phyloP scores from a whole-genome alignment of 2,888 invertebrate species.

The Zygaena filipendulae region DNA sequence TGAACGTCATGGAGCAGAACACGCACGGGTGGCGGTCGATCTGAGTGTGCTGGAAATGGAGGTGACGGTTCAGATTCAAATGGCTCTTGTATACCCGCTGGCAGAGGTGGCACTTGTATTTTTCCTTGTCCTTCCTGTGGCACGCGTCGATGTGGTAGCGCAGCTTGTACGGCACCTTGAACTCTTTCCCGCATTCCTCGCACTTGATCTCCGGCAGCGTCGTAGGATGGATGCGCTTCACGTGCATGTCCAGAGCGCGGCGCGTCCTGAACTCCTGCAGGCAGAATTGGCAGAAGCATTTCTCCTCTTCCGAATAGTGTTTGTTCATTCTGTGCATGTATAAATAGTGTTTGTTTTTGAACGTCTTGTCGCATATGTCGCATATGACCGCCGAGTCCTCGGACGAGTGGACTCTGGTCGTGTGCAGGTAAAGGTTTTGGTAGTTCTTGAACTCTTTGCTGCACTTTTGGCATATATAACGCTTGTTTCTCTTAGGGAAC shows the following conservation, averaged over 20 bases:
- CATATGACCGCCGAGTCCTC: constrained; percentile 52
- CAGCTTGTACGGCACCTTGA: constrained; percentile 49
- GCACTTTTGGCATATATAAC: constrained; percentile 51
- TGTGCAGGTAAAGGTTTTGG: constrained; percentile 51
- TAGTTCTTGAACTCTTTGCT: constrained; percentile 58
- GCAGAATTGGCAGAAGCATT: constrained; percentile 53
- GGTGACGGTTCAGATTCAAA: constrained; percentile 44
- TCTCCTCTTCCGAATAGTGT: constrained; percentile 53
- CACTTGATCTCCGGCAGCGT: constrained; percentile 54
- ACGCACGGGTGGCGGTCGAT: constrained; percentile 49
- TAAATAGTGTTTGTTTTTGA: constrained; percentile 57
- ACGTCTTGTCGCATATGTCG: constrained; percentile 50
- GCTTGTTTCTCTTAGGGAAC: constrained; percentile 39
- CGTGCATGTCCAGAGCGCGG: constrained; percentile 50
- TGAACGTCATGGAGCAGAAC: constrained; percentile 56
- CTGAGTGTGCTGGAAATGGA: constrained; percentile 48
- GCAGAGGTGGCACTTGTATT: constrained; percentile 46
- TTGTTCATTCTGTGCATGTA: constrained; percentile 64
- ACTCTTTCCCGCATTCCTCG: constrained; percentile 45
- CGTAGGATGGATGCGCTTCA: constrained; percentile 45
- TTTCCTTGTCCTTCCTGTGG: constrained; percentile 40
- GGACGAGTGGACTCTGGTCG: constrained; percentile 50
- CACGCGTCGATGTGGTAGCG: constrained; percentile 44
- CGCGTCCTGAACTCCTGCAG: constrained; percentile 51
- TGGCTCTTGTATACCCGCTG: constrained; percentile 47